Evolutionary conservation across 2,113 vertebrate species (phyloP), one percentile per base, ranked within the genome.

Genomic region (human): DNA sequence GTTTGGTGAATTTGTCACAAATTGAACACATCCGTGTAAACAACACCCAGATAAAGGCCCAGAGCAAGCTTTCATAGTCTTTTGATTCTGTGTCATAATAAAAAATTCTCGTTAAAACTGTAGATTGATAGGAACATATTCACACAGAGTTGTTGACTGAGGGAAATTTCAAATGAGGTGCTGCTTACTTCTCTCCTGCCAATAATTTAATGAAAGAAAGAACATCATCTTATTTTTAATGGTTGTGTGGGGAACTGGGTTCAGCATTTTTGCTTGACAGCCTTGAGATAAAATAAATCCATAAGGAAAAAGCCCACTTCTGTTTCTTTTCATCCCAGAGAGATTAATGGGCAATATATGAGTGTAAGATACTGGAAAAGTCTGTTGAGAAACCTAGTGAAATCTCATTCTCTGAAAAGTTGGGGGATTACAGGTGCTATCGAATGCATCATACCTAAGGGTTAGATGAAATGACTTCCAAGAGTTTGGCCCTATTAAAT

Each of bases 221-320:
- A 70, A 61, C n/a, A n/a, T 68, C 10, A 59, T 68, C 68, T 23
- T 83, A 78, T 38, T 94, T 93, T 93, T 84, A 94, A 86, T 86
- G 17, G 72, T 92, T 48, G 2, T 17, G 9, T 82, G 32, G 32
- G 57, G 25, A 76, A 93, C 81, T 1, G 2, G 5, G 11, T 90
- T 96, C 8, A 40, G 17, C 14, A 40, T 40, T n/a, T 87, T 90
- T 94, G 43, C n/a, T 93, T 90, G 32, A 82, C 32, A 72, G 8
- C 93, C 75, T 93, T 96, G 50, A 94, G 48, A 96, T 87, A 89
- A 64, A 93, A 73, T 64, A 89, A 94, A 45, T 45, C 45, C 8
- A 84, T 32, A 91, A 90, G 55, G 45, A 75, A 64, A 59, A 73
- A 86, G 43, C 27, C 59, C 2, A n/a, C 2, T 55, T 52, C 23